Conservation (phyloP, 2,888 invertebrate genomes). For the Pelosia muscerda region DNA sequence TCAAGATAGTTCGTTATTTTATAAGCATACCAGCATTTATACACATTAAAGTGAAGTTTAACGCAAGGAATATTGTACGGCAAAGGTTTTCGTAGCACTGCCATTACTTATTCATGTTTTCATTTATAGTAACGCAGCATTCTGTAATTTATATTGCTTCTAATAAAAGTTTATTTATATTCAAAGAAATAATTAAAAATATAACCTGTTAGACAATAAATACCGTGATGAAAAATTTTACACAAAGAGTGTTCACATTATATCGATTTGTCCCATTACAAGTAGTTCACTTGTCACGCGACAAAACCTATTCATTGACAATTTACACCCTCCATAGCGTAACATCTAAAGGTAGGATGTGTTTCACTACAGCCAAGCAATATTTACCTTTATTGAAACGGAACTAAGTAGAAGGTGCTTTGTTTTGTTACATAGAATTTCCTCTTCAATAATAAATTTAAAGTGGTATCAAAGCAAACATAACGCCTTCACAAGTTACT, state of each 20-base stretch:
- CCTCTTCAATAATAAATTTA: constrained; percentile 51
- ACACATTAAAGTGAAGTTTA: not conserved
- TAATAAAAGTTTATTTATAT: not conserved
- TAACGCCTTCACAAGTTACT: constrained; percentile 74
- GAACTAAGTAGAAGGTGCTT: constrained; percentile 31
- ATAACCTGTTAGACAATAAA: too few species aligned
- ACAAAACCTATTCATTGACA: constrained; percentile 72
- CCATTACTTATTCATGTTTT: not conserved
- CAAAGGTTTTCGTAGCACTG: not conserved
- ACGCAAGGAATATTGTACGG: not conserved
- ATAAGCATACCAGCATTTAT: constrained; percentile 3
- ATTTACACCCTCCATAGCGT: constrained; percentile 60
- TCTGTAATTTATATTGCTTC: not conserved
- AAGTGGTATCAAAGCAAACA: constrained; percentile 78
- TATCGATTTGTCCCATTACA: constrained; percentile 73
- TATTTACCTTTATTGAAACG: constrained; percentile 12
- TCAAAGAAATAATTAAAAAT: too few species aligned
- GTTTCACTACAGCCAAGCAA: constrained; percentile 8
- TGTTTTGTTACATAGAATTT: not conserved
- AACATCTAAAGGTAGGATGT: constrained; percentile 27
- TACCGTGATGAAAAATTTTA: not conserved
- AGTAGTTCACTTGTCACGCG: constrained; percentile 67
- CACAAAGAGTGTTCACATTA: not conserved
- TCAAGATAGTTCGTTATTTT: constrained; percentile 4
- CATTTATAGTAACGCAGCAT: not conserved